phyloP scores from a whole-genome alignment of 2,113 vertebrate species.

The Alaudala cheleensis region DNA sequence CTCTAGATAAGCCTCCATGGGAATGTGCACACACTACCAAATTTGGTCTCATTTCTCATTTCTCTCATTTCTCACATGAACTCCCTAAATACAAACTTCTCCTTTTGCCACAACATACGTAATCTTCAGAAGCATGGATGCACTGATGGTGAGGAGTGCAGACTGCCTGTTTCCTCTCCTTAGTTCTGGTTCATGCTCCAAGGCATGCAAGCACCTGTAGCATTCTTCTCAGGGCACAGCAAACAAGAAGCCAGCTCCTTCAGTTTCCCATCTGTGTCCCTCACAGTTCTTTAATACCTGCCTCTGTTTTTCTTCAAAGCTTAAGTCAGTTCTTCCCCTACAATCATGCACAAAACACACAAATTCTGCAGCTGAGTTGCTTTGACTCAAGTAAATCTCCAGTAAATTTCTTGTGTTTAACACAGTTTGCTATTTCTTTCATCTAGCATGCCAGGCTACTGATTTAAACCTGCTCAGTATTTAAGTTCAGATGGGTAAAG shows the following conservation, averaged over 20 bases:
- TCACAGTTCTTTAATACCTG: not conserved
- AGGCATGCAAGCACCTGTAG: not conserved
- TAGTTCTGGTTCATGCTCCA: not conserved
- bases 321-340: not conserved
- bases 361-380: not conserved
- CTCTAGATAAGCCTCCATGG: not conserved
- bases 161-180: not conserved
- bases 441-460: not conserved
- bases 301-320: not conserved
- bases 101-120: not conserved
- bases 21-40: not conserved
- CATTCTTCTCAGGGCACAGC: not conserved
- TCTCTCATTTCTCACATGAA: not conserved
- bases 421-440: not conserved
- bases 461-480: not conserved
- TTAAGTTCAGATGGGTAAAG: not conserved
- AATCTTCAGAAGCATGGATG: not conserved
- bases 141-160: not conserved
- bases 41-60: not conserved
- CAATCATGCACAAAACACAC: not conserved
- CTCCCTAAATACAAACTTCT: not conserved
- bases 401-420: not conserved
- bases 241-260: not conserved
- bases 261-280: not conserved
- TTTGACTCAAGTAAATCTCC: not conserved